Evolutionary conservation across 2,888 invertebrate genomes (phyloP), one percentile per base, ranked within the genome.

Genomic region (Sabellastarte sp.): DNA sequence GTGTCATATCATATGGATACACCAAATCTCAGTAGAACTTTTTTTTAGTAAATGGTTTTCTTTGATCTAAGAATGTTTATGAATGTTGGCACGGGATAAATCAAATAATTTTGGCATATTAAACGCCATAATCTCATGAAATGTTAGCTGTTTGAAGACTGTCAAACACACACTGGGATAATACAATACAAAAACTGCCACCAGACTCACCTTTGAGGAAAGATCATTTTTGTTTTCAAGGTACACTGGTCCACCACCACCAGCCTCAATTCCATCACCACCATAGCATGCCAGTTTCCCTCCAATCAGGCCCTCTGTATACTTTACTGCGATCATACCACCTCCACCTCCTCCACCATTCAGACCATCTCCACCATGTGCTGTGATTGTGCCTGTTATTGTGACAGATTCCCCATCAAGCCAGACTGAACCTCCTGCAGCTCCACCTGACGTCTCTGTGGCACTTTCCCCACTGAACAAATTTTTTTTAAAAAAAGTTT

Each of bases 171-270:
- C n/a, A n/a, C n/a, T n/a, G n/a, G n/a, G n/a, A n/a, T n/a, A n/a
- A n/a, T n/a, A n/a, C n/a, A n/a, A n/a, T n/a, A n/a, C n/a, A n/a
- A n/a, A n/a, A n/a, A n/a, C n/a, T n/a, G n/a, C n/a, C n/a, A n/a
- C n/a, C n/a, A n/a, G n/a, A n/a, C n/a, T n/a, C n/a, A n/a, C n/a
- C n/a, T n/a, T n/a, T n/a, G n/a, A n/a, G n/a, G n/a, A n/a, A n/a
- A 10, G 10, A 24, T 53, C 53, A 53, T 53, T 53, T 10, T 5
- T 5, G 24, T 53, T 53, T 20, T 53, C 26, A 10, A 68, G 52
- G 63, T 72, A 76, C 15, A 74, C 67, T 5, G 72, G 64, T 26
- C 77, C 77, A 29, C 74, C 67, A 26, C 74, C 76, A 1, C 75
- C 77, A 52, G 63, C 57, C 26, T 70, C 60, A n/a, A 60, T 64